Base-by-base conservation (phyloP, 2,888 invertebrate species). In the Apamea epomidion region DNA sequence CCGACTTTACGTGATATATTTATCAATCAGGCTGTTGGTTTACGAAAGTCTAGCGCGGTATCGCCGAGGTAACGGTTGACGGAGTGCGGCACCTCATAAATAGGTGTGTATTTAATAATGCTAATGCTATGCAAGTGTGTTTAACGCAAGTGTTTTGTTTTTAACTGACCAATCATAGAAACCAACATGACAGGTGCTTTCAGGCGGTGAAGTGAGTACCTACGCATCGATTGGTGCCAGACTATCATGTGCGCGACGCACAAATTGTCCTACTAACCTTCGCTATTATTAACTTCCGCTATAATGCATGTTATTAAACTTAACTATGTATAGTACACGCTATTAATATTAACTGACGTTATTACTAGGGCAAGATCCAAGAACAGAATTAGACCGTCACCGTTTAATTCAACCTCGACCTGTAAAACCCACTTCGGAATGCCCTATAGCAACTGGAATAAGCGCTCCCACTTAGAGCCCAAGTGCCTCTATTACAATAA, bases 1-100 rank as follows among this genome's bases (percentile, higher is more conserved):
- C 92, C 78, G 85, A 83, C 76, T 82, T 89, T 88, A 94, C 96
- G 96, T 96, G 96, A 94, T 95, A 91, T 92, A 94, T 93, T 93
- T 96, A 94, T 94, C 92, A 96, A 96, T 94, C 91, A 91, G 88
- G 91, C 54, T 85, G 83, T 78, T 73, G 84, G 76, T 95, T 95
- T 95, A 95, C 95, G 96, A 96, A 96, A 96, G 95, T 94, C 87
- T 87, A 79, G 84, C 54, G 81, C 68, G 77, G 83, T 80, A 81
- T 79, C 74, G 83, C 76, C 88, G 89, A 88, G 87, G 91, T 93
- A 93, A 92, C 93, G 91, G 93, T 92, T 81, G 87, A 81, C 79
- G 76, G 83, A 77, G 74, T 84, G 81, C 77, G 32, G 42, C 70
- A 67, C 83, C 71, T 74, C 72, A 60, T 72, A 69, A 21, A 72